Conservation (phyloP, 2,888 invertebrate species). For the Phania funesta region DNA sequence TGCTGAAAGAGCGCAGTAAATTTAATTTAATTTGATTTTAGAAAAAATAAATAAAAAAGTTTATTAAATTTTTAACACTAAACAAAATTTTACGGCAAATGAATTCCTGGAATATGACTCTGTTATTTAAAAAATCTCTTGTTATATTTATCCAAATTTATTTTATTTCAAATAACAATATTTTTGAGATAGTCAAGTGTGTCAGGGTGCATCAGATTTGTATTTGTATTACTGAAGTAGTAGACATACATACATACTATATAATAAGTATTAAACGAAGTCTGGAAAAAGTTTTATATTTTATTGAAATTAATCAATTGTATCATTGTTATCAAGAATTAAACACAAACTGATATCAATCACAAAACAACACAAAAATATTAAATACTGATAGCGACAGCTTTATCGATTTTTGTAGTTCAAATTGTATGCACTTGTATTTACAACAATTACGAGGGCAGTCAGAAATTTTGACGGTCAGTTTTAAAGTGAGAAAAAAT, state of each 20-base stretch:
- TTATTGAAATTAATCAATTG: not conserved
- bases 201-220: not conserved
- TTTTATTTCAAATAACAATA: too few species aligned
- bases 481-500: not conserved
- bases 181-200: too few species aligned
- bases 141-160: too few species aligned
- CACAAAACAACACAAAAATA: not conserved
- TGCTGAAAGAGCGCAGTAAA: not conserved
- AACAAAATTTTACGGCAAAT: not conserved
- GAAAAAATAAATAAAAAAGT: not conserved
- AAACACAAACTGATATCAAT: conserved; percentile 24
- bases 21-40: not conserved
- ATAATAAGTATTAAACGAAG: too few species aligned
- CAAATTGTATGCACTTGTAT: not conserved
- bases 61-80: not conserved
- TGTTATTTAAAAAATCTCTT: too few species aligned
- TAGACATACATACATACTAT: too few species aligned
- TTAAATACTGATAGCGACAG: not conserved
- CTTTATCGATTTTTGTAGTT: conserved; percentile 22
- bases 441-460: not conserved
- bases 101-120: not conserved
- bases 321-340: conserved; percentile 22
- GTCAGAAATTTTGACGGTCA: not conserved
- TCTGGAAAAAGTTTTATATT: too few species aligned
- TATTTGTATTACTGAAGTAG: not conserved